A percentile compares a stretch with the other conserved stretches of the same genome.
phyloP scores from a whole-genome alignment of 2,888 invertebrate species.

The Cantharis nigra region DNA sequence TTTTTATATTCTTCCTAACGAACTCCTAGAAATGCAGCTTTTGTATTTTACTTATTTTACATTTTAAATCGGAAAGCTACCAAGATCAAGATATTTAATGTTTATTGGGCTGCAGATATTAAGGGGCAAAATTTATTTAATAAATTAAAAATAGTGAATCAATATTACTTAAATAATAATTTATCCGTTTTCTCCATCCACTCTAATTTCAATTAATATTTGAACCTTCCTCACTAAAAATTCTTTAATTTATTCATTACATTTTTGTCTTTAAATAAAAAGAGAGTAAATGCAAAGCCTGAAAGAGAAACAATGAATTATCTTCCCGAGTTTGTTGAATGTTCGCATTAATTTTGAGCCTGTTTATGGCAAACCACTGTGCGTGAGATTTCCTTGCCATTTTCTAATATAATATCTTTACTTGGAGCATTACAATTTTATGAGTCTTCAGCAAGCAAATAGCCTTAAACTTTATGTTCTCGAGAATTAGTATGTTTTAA shows the following conservation, averaged over 20 bases:
- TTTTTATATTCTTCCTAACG: neutral
- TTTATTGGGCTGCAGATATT: neutral
- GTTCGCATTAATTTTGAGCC: constrained; percentile 17
- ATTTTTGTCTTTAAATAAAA: constrained; percentile 1
- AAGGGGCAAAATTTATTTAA: neutral
- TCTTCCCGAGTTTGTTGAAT: constrained; percentile 10
- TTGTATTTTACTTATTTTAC: neutral
- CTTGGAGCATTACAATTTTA: neutral
- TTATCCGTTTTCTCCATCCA: neutral
- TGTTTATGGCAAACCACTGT: constrained; percentile 17
- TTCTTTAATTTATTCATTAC: neutral
- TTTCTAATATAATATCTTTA: constrained; percentile 14
- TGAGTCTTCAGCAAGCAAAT: neutral
- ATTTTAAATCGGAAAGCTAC: neutral
- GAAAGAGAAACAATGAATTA: constrained; percentile 19
- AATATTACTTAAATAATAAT: neutral
- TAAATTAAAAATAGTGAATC: neutral
- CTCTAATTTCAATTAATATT: neutral
- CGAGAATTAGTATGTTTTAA: neutral
- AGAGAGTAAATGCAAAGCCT: constrained; percentile 16
- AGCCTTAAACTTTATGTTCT: neutral
- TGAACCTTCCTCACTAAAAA: neutral
- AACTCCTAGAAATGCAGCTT: neutral
- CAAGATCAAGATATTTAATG: neutral
- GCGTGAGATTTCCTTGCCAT: constrained; percentile 15